A percentile compares a stretch with the other conserved stretches of the same genome.
These are phyloP conservation scores for Cecidostiba fungosa DNA, from an alignment of 2,888 invertebrate genomes.

Conservation along the genomic window DNA sequence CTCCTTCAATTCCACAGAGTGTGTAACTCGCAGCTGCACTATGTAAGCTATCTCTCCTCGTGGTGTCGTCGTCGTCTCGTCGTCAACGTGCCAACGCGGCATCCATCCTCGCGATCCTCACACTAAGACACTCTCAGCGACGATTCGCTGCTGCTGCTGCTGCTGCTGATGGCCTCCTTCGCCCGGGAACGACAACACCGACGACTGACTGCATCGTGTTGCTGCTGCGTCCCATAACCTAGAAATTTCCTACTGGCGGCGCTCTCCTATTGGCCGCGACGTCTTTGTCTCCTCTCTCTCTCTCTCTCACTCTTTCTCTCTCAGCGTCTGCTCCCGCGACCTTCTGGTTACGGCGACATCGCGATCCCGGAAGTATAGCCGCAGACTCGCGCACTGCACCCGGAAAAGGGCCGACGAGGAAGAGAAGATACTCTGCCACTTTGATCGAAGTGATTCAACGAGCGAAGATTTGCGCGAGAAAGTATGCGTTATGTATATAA, in stretches of 20 bases:
- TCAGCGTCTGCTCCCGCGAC: background rate
- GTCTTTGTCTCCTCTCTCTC: too few relatives aligned
- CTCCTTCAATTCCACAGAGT: background rate
- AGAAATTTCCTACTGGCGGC: constrained; percentile 4
- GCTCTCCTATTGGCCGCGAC: background rate
- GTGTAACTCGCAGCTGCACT: background rate
- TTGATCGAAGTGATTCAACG: too few relatives aligned
- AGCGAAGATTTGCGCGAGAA: too few relatives aligned
- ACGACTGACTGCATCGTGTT: constrained; percentile 50
- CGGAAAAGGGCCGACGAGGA: constrained; percentile 1
- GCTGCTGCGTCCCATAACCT: constrained; percentile 54
- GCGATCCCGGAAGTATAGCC: constrained; percentile 15
- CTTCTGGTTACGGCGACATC: constrained; percentile 42
- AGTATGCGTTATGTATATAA: too few relatives aligned
- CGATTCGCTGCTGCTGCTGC: constrained; percentile 8
- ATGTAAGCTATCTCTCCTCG: background rate
- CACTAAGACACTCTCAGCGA: background rate
- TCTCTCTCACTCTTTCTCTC: too few relatives aligned
- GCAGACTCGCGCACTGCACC: background rate
- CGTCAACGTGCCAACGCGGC: constrained; percentile 22
- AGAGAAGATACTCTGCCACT: background rate
- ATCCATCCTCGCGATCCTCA: constrained; percentile 18
- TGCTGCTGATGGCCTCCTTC: constrained; percentile 17
- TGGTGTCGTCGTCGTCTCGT: background rate
- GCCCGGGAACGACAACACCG: background rate